Evolutionary conservation across 2,888 invertebrate genomes (phyloP).

Genomic region (Watsonalla binaria): DNA sequence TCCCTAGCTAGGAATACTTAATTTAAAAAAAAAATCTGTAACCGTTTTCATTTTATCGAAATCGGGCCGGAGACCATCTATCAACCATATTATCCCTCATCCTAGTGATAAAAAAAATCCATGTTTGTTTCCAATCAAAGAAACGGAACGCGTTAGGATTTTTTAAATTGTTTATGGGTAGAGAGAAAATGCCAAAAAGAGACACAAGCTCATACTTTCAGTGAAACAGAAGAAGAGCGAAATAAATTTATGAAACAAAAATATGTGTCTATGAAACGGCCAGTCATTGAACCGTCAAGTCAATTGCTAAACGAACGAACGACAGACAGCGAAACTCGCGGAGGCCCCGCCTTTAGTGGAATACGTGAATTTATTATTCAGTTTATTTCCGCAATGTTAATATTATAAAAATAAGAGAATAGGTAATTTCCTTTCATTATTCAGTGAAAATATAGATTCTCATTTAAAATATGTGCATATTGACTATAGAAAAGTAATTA

Average conservation of each 20-base stretch:
- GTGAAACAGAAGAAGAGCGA: slow-evolving; percentile 13
- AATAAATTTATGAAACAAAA: slow-evolving; percentile 17
- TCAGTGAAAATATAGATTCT: background rate
- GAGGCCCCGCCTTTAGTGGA: slow-evolving; percentile 69
- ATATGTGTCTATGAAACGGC: slow-evolving; percentile 38
- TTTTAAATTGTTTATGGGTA: no score
- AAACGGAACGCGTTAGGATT: no score
- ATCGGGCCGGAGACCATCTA: no score
- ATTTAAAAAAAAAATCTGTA: no score
- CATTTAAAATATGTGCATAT: background rate
- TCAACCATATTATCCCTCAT: no score
- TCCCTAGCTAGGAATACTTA: no score
- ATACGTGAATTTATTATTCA: slow-evolving; percentile 61
- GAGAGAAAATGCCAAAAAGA: background rate
- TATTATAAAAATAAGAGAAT: slow-evolving; percentile 54
- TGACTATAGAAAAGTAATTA: slow-evolving; percentile 45
- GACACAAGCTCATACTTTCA: slow-evolving; percentile 4
- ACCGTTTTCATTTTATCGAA: no score
- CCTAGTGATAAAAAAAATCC: no score
- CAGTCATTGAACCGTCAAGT: slow-evolving; percentile 63
- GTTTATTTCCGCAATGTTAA: slow-evolving; percentile 67
- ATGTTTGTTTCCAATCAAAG: no score
- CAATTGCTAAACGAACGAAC: slow-evolving; percentile 68
- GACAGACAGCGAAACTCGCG: slow-evolving; percentile 55
- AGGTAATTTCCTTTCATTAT: slow-evolving; percentile 49